Conservation (phyloP, 2,888 invertebrate genomes). For the Pinctada fucata region DNA sequence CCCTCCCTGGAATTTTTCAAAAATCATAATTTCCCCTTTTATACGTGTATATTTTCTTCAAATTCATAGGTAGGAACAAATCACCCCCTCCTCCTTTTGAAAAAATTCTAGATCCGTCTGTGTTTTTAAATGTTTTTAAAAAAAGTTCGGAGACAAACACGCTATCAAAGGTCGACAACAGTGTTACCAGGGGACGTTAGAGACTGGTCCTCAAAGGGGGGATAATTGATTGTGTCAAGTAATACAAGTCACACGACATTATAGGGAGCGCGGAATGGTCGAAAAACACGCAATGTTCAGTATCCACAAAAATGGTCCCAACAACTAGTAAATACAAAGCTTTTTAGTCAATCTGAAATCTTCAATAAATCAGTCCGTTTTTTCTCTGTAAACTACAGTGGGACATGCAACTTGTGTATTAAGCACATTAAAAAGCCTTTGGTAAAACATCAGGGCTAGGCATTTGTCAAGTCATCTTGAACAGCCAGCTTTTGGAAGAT, state of each 20-base stretch:
- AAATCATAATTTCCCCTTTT: too few species aligned
- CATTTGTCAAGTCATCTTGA: not conserved
- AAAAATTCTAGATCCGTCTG: too few species aligned
- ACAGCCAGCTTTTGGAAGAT: too few species aligned
- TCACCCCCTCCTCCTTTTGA: too few species aligned
- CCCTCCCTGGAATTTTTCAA: too few species aligned
- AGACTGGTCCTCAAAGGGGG: not conserved
- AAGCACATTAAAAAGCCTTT: not conserved
- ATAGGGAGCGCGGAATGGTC: not conserved
- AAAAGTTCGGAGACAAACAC: too few species aligned
- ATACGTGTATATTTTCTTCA: too few species aligned
- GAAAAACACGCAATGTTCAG: not conserved
- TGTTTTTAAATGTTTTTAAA: too few species aligned
- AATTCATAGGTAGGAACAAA: too few species aligned
- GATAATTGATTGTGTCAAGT: not conserved
- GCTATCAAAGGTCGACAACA: too few species aligned
- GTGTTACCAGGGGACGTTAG: too few species aligned
- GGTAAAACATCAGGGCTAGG: not conserved
- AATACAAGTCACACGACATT: not conserved
- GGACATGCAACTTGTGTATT: slow-evolving; percentile 1
- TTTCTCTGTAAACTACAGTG: not conserved
- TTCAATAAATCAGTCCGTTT: not conserved
- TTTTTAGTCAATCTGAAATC: not conserved
- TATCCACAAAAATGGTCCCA: not conserved
- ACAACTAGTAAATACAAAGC: not conserved